Conservation (phyloP, 2,888 invertebrate species). For the Germaria angustata region DNA sequence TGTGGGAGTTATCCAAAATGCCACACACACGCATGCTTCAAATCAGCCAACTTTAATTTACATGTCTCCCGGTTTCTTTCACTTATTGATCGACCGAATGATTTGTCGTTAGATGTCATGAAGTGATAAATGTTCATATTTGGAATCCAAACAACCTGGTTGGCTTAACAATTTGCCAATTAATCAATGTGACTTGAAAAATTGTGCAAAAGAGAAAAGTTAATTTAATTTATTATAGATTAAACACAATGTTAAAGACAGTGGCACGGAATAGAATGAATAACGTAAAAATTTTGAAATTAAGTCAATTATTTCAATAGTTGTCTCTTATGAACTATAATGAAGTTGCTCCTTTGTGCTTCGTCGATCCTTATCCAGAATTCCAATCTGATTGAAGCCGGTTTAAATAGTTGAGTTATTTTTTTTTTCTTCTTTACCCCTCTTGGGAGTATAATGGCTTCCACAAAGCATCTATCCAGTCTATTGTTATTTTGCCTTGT, state of each 20-base stretch:
- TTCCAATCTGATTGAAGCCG: no score
- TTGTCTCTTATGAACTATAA: no score
- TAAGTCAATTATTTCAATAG: no score
- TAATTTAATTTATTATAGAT: conserved; percentile 1
- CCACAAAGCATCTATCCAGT: no score
- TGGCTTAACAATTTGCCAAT: conserved; percentile 30
- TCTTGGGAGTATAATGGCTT: no score
- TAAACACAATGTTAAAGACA: not conserved
- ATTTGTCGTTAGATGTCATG: conserved; percentile 38
- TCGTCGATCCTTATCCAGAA: no score
- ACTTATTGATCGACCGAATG: conserved; percentile 26
- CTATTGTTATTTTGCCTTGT: no score
- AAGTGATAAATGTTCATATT: conserved; percentile 33
- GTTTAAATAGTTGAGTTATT: no score
- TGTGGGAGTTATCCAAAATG: conserved; percentile 42
- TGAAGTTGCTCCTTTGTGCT: no score
- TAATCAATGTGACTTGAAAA: conserved; percentile 31
- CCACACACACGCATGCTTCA: conserved; percentile 42
- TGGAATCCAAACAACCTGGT: conserved; percentile 29
- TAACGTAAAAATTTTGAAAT: no score
- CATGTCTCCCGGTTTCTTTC: conserved; percentile 32
- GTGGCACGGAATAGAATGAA: no score
- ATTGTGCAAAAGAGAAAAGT: conserved; percentile 18
- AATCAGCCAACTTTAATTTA: conserved; percentile 45
- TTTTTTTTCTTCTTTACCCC: no score